These are phyloP conservation scores for Cisticola juncidis DNA, from an alignment of 2,113 vertebrate species.

Conservation along the genomic window DNA sequence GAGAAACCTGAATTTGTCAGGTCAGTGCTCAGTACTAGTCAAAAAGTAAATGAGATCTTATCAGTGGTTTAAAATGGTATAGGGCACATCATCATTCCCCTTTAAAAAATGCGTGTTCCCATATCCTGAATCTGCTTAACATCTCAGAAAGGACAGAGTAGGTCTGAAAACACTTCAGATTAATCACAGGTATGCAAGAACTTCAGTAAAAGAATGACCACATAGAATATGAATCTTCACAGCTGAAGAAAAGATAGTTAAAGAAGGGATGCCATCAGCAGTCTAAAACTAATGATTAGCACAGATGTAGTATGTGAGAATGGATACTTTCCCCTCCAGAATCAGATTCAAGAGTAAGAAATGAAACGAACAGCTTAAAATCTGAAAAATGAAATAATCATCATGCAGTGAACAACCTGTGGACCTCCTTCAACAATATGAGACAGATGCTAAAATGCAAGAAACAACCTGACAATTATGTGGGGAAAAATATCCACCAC, in stretches of 20 bases:
- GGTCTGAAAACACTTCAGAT: background rate
- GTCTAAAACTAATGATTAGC: background rate
- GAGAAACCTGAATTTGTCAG: background rate
- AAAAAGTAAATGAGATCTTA: background rate
- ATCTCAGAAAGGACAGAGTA: background rate
- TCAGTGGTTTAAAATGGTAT: background rate
- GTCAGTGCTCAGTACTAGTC: background rate
- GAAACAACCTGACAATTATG: background rate
- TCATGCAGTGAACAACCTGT: background rate
- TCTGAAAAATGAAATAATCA: background rate
- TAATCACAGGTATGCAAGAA: background rate
- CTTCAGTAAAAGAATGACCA: background rate
- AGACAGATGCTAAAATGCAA: background rate
- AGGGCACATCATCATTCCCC: background rate
- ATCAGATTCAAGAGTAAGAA: background rate
- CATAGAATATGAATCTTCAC: background rate
- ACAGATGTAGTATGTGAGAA: background rate
- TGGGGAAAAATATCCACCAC: background rate
- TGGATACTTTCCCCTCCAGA: background rate
- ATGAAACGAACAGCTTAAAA: background rate
- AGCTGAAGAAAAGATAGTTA: background rate
- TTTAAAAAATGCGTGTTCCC: background rate
- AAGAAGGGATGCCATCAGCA: background rate
- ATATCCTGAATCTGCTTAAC: background rate
- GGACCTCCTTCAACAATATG: background rate